These are phyloP conservation scores for Sphaerophoria rueppellii DNA, from an alignment of 2,888 invertebrate genomes.

Conservation along the genomic window DNA sequence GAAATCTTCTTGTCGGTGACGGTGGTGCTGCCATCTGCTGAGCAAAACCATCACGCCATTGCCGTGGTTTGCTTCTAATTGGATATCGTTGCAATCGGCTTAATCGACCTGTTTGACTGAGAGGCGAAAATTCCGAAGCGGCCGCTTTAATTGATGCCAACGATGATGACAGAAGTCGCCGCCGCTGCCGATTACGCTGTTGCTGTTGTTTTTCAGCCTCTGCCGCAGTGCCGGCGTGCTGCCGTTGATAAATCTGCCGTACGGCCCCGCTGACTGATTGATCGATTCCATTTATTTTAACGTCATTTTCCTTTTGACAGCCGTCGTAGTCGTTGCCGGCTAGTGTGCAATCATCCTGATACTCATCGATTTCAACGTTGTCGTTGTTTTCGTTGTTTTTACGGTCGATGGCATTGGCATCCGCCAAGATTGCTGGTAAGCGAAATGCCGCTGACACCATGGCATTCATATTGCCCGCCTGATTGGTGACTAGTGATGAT, in stretches of 20 bases:
- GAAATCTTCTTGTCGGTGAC: constrained; percentile 18
- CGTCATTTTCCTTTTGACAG: constrained; percentile 77
- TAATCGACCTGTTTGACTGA: constrained; percentile 63
- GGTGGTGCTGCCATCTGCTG: constrained; percentile 43
- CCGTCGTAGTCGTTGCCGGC: constrained; percentile 20
- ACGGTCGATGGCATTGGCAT: constrained; percentile 10
- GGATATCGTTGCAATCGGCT: constrained; percentile 63
- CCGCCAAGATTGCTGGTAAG: constrained; percentile 39
- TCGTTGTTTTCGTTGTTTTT: constrained; percentile 28
- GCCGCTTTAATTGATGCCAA: constrained; percentile 53
- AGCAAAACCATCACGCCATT: constrained; percentile 61
- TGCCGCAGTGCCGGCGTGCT: constrained; percentile 36
- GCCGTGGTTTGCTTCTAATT: constrained; percentile 61
- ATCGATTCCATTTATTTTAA: constrained; percentile 79
- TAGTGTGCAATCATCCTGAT: constrained; percentile 47
- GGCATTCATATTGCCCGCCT: constrained; percentile 59
- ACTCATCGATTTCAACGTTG: constrained; percentile 32
- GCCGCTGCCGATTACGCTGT: constrained; percentile 29
- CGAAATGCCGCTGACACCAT: constrained; percentile 57
- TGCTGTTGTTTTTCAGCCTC: constrained; percentile 15
- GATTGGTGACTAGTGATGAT: constrained; percentile 19
- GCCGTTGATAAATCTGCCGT: constrained; percentile 76
- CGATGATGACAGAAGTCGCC: constrained; percentile 53
- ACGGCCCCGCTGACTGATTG: constrained; percentile 77
- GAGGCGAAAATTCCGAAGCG: constrained; percentile 60